Evolutionary conservation across 1,140 invertebrate species (phyloP), one percentile per base, ranked within the genome.

Genomic region (Pseudomyrmex dendroicus): DNA sequence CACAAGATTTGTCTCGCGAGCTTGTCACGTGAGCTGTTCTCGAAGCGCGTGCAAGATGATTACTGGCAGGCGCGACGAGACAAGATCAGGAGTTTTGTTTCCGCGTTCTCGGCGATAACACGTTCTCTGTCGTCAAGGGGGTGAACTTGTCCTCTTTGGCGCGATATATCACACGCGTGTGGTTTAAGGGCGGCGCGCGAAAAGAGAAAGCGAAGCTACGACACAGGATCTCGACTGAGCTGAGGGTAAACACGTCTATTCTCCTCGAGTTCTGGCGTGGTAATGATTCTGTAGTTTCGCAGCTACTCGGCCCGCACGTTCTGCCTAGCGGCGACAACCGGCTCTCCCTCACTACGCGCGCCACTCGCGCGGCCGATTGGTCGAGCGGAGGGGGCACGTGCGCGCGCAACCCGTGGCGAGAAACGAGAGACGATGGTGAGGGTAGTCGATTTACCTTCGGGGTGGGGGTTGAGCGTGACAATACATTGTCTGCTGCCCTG

Each of bases 211-310:
- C 46, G 67, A 66, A 73, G 70, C 35, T 35, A 35, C 66, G 46
- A 80, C 92, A 91, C 92, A 90, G 92, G 91, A 92, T 90, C 91
- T 91, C 90, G 92, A 94, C 91, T 93, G 93, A 93, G 91, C 86
- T 86, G 90, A 89, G 90, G 59, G 82, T 82, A 89, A 93, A 90
- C 90, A 88, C 92, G 93, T 93, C 93, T 92, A 89, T 80, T 92
- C 93, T 93, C 91, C 91, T 93, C 93, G 93, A 94, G 91, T 87
- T 94, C 92, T 91, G 91, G 90, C 90, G 91, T 92, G 90, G 92
- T 93, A 94, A 94, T 94, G 93, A 92, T 93, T 91, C 89, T 91
- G 89, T 90, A 89, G 90, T 90, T 91, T 93, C 73, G 13, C 87
- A 83, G 85, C 87, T 83, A 84, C 68, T 90, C 86, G 84, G 73